These are phyloP conservation scores for Phalacrocorax aristotelis DNA, from an alignment of 2,113 vertebrate species.

Conservation along the genomic window DNA sequence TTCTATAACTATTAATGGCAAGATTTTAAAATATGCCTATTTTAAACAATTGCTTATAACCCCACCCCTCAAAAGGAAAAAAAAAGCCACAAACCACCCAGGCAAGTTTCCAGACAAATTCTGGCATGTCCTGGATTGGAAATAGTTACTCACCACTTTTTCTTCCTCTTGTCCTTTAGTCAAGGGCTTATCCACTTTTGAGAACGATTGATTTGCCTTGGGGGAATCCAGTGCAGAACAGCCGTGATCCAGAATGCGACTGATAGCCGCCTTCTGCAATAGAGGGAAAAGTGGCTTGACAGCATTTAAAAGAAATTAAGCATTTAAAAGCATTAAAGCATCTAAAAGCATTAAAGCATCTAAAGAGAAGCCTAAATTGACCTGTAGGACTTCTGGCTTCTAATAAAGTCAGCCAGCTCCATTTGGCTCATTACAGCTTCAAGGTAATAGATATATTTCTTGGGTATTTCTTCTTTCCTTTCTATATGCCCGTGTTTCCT, in stretches of 20 bases:
- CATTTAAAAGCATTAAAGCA: neutral
- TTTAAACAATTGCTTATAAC: neutral
- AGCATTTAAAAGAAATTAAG: neutral
- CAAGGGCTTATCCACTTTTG: neutral
- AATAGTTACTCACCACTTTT: constrained; percentile 25
- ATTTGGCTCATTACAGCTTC: neutral
- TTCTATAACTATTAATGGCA: neutral
- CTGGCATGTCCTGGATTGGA: neutral
- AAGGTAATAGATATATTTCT: neutral
- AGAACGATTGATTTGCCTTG: neutral
- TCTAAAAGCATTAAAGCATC: neutral
- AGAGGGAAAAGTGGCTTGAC: neutral
- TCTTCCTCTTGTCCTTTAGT: constrained; percentile 1
- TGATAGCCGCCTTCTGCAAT: neutral
- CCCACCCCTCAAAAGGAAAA: neutral
- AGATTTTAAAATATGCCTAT: neutral
- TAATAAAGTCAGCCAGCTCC: neutral
- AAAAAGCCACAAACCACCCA: neutral
- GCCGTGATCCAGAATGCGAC: neutral
- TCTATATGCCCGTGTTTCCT: neutral
- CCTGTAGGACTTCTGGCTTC: neutral
- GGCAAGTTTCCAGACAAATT: neutral
- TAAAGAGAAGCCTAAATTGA: neutral
- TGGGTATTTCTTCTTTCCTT: neutral
- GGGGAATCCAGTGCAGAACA: neutral